Conservation (phyloP, 2,113 vertebrate genomes). For the Lamprotornis superbus region DNA sequence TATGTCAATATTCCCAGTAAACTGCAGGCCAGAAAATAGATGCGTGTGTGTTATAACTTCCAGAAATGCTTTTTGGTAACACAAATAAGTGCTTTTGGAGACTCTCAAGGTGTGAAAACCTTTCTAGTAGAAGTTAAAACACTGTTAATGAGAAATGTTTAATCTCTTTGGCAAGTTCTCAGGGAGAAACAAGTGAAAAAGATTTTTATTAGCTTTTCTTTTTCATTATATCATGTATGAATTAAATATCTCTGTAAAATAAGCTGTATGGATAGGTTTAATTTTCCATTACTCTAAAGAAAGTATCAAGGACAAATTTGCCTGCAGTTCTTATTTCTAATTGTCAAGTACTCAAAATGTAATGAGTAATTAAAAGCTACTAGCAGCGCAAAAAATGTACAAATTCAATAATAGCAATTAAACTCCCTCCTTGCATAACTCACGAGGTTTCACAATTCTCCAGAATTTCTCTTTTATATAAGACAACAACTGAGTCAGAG, state of each 20-base stretch:
- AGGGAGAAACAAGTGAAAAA: background rate
- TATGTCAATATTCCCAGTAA: background rate
- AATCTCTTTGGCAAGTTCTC: background rate
- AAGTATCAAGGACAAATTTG: background rate
- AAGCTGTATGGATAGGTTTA: background rate
- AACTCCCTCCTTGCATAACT: constrained; percentile 42
- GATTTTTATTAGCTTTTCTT: background rate
- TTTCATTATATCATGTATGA: background rate
- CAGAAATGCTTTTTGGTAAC: background rate
- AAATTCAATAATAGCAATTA: constrained; percentile 7
- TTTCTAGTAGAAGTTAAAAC: background rate
- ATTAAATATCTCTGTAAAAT: background rate
- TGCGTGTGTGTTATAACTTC: background rate
- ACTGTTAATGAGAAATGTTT: background rate
- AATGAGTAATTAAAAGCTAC: background rate
- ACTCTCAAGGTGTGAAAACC: background rate
- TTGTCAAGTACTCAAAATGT: background rate
- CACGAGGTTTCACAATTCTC: constrained; percentile 38
- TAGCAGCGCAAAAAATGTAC: background rate
- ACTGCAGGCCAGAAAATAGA: background rate
- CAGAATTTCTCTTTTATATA: constrained; percentile 24
- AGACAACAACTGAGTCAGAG: constrained; percentile 48
- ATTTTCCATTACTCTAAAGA: background rate
- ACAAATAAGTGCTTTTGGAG: background rate
- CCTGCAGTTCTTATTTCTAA: background rate